Conservation (phyloP, 2,113 vertebrate species). For the Osmerus eperlanus region DNA sequence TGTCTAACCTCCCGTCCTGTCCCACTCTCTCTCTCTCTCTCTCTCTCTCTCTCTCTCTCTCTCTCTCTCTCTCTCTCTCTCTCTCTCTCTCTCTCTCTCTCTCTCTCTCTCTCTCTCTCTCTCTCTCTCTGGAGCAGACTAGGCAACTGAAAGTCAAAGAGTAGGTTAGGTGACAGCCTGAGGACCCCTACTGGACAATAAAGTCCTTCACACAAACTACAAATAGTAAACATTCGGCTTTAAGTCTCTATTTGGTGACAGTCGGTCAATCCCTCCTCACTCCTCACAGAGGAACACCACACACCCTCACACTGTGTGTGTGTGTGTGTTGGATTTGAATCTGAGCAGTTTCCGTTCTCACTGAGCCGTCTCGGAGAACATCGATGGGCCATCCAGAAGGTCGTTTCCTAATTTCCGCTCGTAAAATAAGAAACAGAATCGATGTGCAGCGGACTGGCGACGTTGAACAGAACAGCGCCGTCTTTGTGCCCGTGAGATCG, state of each 20-base stretch:
- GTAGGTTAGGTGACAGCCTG: constrained; percentile 9
- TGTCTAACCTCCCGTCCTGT: too few relatives aligned
- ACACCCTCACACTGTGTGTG: neutral
- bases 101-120: too few relatives aligned
- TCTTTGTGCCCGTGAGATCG: constrained; percentile 5
- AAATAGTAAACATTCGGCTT: neutral
- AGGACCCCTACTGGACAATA: constrained; percentile 42
- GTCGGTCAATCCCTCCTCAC: neutral
- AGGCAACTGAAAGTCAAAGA: too few relatives aligned
- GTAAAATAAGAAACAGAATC: constrained; percentile 26
- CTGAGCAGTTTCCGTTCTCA: too few relatives aligned
- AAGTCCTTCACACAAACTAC: neutral
- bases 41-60: too few relatives aligned
- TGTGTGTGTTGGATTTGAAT: neutral
- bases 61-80: too few relatives aligned
- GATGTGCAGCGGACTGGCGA: too few relatives aligned
- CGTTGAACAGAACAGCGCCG: constrained; percentile 6
- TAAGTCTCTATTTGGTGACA: neutral
- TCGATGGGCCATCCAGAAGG: neutral
- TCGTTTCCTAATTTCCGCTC: constrained; percentile 13
- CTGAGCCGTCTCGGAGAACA: too few relatives aligned
- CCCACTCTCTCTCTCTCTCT: neutral
- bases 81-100: too few relatives aligned
- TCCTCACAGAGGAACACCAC: too few relatives aligned
- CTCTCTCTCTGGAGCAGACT: too few relatives aligned